A percentile compares a stretch with the other conserved stretches of the same genome.
phyloP scores from a whole-genome alignment of 2,113 vertebrate species.

The Mesoclemmys tuberculata region DNA sequence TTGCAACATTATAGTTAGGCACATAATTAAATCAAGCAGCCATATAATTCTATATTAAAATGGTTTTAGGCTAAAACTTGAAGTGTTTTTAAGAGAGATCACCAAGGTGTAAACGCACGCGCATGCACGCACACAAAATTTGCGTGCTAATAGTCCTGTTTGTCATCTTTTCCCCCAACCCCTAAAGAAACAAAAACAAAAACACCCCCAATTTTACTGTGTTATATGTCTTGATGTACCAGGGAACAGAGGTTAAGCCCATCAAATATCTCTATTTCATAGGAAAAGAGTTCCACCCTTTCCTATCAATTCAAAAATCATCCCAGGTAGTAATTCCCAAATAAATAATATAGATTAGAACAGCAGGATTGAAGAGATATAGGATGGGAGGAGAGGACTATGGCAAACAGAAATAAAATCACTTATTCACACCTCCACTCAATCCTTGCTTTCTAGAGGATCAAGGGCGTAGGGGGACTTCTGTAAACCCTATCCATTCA shows the following conservation, averaged over 20 bases:
- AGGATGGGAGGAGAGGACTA: neutral
- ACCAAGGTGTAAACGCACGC: neutral
- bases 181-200: too few species aligned
- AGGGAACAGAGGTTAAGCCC: neutral
- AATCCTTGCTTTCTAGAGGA: neutral
- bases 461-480: fast-evolving
- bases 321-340: neutral
- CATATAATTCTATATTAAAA: neutral
- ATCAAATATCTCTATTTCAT: neutral
- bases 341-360: neutral
- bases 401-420: neutral
- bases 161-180: neutral
- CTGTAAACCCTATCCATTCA: neutral
- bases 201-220: neutral
- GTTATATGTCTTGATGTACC: neutral
- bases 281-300: neutral
- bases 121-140: neutral
- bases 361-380: fast-evolving
- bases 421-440: neutral
- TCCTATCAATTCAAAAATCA: neutral
- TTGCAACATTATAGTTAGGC: neutral
- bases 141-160: neutral
- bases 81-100: neutral
- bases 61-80: neutral
- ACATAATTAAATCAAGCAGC: neutral